These are phyloP conservation scores for Cataglyphis hispanica DNA, from an alignment of 1,140 invertebrate genomes.

Conservation along the genomic window DNA sequence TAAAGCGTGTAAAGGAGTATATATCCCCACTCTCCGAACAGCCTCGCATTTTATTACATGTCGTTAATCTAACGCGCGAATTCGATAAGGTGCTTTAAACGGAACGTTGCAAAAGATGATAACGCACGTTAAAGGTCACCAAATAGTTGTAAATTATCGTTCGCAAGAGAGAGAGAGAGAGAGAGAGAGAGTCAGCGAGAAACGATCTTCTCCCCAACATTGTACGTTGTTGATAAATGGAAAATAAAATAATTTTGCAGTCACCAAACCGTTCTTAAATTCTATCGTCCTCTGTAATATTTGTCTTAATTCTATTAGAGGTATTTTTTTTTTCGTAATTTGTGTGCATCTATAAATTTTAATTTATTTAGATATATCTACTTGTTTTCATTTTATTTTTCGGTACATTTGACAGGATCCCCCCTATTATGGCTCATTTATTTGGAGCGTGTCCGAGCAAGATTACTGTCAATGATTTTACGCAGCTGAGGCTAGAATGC, in stretches of 20 bases:
- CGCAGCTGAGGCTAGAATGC: constrained; percentile 49
- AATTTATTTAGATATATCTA: neutral
- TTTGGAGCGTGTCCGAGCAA: constrained; percentile 28
- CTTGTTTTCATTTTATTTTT: neutral
- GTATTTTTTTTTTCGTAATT: too few species aligned
- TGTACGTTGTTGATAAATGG: neutral
- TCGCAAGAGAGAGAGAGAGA: too few species aligned
- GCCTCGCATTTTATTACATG: constrained; percentile 48
- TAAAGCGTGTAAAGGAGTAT: constrained; percentile 45
- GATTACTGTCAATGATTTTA: constrained; percentile 45
- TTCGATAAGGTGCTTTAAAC: constrained; percentile 38
- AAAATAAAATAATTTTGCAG: neutral
- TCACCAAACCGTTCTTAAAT: neutral
- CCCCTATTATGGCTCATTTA: neutral
- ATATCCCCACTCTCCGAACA: neutral
- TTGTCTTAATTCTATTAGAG: neutral
- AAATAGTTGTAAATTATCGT: constrained; percentile 12
- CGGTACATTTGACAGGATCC: neutral
- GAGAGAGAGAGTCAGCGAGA: neutral
- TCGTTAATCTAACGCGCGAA: constrained; percentile 37
- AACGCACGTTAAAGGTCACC: constrained; percentile 8
- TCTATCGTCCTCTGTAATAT: too few species aligned
- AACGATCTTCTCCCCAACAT: neutral
- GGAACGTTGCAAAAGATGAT: neutral
- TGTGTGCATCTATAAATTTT: too few species aligned